Evolutionary conservation across 1,140 invertebrate species (phyloP), one percentile per base, ranked within the genome.

Genomic region (Drosophila kepulauana): DNA sequence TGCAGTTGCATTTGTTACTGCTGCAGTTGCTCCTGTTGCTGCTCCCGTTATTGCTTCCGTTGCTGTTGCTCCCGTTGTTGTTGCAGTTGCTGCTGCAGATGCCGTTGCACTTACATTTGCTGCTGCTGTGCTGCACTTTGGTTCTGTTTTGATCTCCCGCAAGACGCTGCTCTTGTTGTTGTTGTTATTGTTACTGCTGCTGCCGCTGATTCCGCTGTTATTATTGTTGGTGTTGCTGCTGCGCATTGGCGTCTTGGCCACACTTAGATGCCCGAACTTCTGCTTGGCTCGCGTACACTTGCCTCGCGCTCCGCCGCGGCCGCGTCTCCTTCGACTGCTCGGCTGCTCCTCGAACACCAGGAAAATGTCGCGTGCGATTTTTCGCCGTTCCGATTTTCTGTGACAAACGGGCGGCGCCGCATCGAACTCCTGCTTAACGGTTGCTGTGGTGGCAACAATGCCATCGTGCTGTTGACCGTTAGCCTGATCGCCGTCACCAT

Each of bases 351-450:
- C 91, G 56, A 92, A 92, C 0, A 92, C 89, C 61, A 92, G 75
- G 20, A 92, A 92, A 7, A 92, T 92, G 54, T 92, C 91, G 1
- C 91, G 91, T 16, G 91, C 91, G 46, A 92, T 82, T 91, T 89
- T 92, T 70, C 91, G 85, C 1, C 91, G 78, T 33, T 92, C 91
- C 30, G 91, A 92, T 59, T 92, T 92, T 15, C 91, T 80, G 75
- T 92, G 91, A 54, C 82, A 75, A 10, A 92, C 91, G 8, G 81
- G 72, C 7, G 80, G 78, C 52, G 82, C 78, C 2, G 82, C 78
- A 64, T 81, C 78, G 28, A 90, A 75, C 41, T 91, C 89, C 68
- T 85, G 79, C 43, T 89, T 86, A 49, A 88, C 79, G 52, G 49
- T 62, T 56, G 38, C 16, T 54, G 38, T 65, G 41, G 33, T 15